Percentiles rank a stretch among this genome's conserved stretches.
Evolutionary conservation across 2,888 invertebrate species (phyloP).

Genomic region (Luffia ferchaultella): DNA sequence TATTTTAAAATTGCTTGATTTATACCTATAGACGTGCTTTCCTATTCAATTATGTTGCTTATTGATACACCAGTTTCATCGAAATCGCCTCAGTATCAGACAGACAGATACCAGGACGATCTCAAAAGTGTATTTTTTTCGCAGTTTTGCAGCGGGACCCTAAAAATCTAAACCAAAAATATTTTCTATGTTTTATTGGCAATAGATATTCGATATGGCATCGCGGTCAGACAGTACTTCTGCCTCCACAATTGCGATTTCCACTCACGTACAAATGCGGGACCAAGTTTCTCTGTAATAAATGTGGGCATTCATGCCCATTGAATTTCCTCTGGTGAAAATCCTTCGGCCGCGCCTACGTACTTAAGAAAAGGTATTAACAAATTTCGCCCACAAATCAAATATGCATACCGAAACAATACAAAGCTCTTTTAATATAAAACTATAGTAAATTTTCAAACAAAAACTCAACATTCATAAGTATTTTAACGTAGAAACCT

Average conservation of each 20-base stretch:
- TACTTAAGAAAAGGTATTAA: background rate
- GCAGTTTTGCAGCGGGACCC: too few relatives aligned
- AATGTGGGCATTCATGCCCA: constrained; percentile 30
- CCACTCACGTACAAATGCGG: constrained; percentile 29
- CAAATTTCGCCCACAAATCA: background rate
- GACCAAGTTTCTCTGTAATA: constrained; percentile 34
- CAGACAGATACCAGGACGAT: too few relatives aligned
- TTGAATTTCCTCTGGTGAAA: constrained; percentile 21
- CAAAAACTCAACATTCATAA: too few relatives aligned
- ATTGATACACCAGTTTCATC: too few relatives aligned
- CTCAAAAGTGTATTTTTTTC: too few relatives aligned
- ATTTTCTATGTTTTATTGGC: background rate
- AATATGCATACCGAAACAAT: background rate
- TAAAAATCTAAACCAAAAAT: background rate
- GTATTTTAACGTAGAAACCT: too few relatives aligned
- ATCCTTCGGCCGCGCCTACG: background rate
- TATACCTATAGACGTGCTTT: too few relatives aligned
- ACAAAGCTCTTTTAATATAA: background rate
- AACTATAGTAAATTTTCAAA: too few relatives aligned
- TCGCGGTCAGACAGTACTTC: background rate
- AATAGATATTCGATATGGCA: background rate
- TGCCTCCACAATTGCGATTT: constrained; percentile 18
- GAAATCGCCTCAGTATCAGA: too few relatives aligned
- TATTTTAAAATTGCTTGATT: too few relatives aligned
- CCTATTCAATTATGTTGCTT: too few relatives aligned